Conservation (phyloP, 2,888 invertebrate species). For the Dryadula phaetusa region DNA sequence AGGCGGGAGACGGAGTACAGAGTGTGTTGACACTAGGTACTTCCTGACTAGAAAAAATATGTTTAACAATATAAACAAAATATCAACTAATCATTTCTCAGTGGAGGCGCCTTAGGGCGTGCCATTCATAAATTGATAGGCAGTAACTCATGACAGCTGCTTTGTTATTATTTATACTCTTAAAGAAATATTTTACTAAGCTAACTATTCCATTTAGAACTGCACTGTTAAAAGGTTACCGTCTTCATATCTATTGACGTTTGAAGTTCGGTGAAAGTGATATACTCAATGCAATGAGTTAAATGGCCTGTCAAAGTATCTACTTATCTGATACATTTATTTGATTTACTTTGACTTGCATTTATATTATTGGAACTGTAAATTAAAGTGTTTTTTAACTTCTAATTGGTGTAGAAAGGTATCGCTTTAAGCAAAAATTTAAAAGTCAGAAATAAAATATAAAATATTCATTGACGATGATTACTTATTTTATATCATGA, state of each 20-base stretch:
- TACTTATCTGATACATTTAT: conserved; percentile 33
- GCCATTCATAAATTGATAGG: neutral
- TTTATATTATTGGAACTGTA: conserved; percentile 17
- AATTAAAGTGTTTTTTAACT: neutral
- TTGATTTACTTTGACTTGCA: conserved; percentile 32
- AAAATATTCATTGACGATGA: neutral
- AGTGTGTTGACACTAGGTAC: too few species aligned
- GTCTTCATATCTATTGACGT: conserved; percentile 21
- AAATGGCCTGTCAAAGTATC: conserved; percentile 33
- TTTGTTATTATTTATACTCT: neutral
- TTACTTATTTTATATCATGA: neutral
- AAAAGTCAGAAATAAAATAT: neutral
- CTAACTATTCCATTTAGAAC: neutral
- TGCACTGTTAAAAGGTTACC: conserved; percentile 11
- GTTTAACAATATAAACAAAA: too few species aligned
- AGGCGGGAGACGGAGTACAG: too few species aligned
- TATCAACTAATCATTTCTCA: neutral
- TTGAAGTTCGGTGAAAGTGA: conserved; percentile 36
- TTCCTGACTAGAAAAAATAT: too few species aligned
- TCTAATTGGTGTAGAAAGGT: neutral
- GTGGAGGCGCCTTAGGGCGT: neutral
- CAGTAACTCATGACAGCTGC: neutral
- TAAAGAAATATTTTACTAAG: neutral
- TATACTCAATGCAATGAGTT: conserved; percentile 29
- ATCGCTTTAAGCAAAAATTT: neutral